Percentiles rank a stretch among this genome's conserved stretches.
Evolutionary conservation across 1,140 invertebrate species (phyloP).

Genomic region (Brachionus sp.): DNA sequence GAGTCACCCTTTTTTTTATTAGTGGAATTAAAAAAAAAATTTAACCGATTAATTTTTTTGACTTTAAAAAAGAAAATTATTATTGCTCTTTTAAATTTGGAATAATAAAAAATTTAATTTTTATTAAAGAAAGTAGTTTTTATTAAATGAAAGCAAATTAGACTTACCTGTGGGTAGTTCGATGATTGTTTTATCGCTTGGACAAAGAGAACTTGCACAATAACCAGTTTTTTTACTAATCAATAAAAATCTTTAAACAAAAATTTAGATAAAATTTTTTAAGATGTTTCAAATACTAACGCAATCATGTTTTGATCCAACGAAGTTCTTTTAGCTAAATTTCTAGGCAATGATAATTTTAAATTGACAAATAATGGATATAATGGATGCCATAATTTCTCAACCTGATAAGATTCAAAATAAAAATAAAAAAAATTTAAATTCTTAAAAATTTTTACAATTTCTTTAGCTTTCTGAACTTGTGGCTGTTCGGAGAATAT

Average conservation of each 20-base stretch:
- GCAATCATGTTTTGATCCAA: conserved; percentile 38
- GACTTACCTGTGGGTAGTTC: neutral
- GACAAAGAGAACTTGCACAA: conserved; percentile 41
- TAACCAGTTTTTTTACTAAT: conserved; percentile 28
- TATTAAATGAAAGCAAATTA: too few relatives aligned
- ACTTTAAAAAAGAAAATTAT: too few relatives aligned
- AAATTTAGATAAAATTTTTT: neutral
- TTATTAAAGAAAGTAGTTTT: too few relatives aligned
- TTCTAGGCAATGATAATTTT: conserved; percentile 22
- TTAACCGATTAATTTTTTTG: too few relatives aligned
- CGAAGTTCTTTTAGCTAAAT: neutral
- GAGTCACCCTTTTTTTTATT: too few relatives aligned
- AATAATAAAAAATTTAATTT: too few relatives aligned
- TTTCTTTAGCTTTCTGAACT: neutral
- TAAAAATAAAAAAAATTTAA: neutral
- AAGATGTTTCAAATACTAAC: neutral
- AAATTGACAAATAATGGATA: neutral
- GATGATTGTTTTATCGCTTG: neutral
- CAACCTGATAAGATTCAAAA: neutral
- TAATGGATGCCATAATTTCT: conserved; percentile 8
- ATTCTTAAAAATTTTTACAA: neutral
- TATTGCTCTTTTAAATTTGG: too few relatives aligned
- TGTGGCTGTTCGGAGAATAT: neutral
- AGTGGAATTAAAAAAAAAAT: too few relatives aligned
- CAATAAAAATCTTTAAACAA: conserved; percentile 20